A percentile compares a stretch with the other conserved stretches of the same genome.
These are phyloP conservation scores for Eulemur macaco DNA, from an alignment of 2,113 vertebrate species.

Conservation along the genomic window DNA sequence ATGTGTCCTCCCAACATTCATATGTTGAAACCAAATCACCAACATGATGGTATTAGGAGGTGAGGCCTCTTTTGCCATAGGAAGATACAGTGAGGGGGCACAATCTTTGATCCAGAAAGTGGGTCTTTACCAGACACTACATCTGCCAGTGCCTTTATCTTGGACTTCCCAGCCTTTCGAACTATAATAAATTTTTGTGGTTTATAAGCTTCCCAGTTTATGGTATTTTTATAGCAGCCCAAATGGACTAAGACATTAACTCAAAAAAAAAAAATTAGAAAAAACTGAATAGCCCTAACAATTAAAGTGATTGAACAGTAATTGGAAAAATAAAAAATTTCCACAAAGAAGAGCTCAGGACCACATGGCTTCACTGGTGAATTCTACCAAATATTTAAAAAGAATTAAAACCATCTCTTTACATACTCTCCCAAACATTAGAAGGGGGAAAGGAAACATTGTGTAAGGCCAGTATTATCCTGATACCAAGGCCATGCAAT, in stretches of 20 bases:
- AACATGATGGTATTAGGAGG: neutral
- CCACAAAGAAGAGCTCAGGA: neutral
- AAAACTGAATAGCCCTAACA: neutral
- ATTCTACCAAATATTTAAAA: neutral
- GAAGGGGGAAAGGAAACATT: neutral
- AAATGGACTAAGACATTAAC: neutral
- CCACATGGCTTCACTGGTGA: neutral
- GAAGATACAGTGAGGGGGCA: neutral
- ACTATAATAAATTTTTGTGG: neutral
- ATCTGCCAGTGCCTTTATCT: neutral
- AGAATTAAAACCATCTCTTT: neutral
- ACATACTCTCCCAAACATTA: neutral
- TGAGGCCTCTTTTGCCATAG: neutral
- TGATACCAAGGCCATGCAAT: neutral
- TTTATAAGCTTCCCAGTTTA: neutral
- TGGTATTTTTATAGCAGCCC: neutral
- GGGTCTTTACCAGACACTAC: neutral
- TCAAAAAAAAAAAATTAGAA: neutral
- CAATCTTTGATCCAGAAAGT: neutral
- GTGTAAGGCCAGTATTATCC: neutral
- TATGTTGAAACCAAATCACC: neutral
- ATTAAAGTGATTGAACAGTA: neutral
- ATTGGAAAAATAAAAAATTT: neutral
- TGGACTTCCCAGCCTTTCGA: neutral
- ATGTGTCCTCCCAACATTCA: neutral